These are phyloP conservation scores for Peromyscus aztecus DNA, from an alignment of 2,797 vertebrate genomes.

Conservation along the genomic window DNA sequence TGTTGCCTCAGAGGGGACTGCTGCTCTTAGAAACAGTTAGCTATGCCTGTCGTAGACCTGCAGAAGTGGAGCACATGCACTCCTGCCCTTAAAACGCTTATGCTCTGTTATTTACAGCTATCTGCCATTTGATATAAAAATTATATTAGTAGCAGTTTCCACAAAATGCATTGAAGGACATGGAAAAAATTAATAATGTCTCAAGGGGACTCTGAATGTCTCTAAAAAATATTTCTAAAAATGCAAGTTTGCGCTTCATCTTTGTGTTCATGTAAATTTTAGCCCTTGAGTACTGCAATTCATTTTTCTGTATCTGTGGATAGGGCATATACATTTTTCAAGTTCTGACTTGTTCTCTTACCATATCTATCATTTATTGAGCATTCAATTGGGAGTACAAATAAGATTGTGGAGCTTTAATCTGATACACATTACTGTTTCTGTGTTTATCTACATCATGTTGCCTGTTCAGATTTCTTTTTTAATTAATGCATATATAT, in stretches of 20 bases:
- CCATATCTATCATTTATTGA: constrained; percentile 38
- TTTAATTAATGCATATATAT: constrained; percentile 45
- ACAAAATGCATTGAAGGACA: background rate
- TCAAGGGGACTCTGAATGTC: background rate
- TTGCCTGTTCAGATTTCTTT: constrained; percentile 61
- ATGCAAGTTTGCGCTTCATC: background rate
- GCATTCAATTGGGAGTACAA: constrained; percentile 45
- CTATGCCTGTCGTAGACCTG: background rate
- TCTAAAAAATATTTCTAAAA: constrained; percentile 60
- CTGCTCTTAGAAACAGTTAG: background rate
- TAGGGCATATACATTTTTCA: background rate
- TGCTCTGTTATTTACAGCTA: constrained; percentile 44
- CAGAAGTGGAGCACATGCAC: background rate
- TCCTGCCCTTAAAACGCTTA: constrained; percentile 19
- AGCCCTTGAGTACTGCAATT: background rate
- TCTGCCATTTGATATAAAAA: constrained; percentile 37
- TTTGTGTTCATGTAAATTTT: constrained; percentile 6
- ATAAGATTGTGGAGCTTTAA: constrained; percentile 55
- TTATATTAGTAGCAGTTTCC: background rate
- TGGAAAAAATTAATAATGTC: constrained; percentile 61
- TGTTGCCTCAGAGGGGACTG: background rate
- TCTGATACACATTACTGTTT: constrained; percentile 26
- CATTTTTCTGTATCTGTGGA: background rate
- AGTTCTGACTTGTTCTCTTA: constrained; percentile 30
- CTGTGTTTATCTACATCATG: constrained; percentile 39